phyloP scores from a whole-genome alignment of 2,113 vertebrate species.

The Fregetta grallaria region DNA sequence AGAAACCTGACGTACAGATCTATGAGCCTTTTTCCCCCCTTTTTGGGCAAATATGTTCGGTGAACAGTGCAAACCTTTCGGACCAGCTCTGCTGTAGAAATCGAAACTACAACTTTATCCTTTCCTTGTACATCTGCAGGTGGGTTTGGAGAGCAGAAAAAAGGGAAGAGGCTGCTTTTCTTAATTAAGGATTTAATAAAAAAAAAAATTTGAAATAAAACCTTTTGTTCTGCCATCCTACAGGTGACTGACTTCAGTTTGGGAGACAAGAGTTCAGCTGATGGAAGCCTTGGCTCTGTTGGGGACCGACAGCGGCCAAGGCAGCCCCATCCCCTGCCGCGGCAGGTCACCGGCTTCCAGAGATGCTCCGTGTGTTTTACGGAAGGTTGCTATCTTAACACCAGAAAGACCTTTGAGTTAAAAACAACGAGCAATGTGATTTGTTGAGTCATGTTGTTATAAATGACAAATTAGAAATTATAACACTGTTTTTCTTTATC shows the following conservation, averaged over 20 bases:
- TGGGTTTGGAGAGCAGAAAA: background rate
- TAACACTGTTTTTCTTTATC: background rate
- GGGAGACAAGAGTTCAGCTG: background rate
- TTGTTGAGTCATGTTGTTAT: background rate
- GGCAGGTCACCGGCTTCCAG: background rate
- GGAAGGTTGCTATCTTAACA: background rate
- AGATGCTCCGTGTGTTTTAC: background rate
- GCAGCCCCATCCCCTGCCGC: background rate
- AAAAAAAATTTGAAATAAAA: background rate
- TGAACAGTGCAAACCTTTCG: background rate
- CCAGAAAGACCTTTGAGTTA: background rate
- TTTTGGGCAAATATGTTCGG: background rate
- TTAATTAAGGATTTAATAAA: background rate
- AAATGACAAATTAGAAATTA: conserved; percentile 25
- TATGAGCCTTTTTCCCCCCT: background rate
- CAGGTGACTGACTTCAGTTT: background rate
- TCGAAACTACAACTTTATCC: background rate
- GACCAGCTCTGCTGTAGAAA: background rate
- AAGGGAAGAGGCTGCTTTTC: background rate
- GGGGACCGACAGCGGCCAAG: background rate
- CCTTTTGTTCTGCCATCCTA: background rate
- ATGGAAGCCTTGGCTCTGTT: background rate
- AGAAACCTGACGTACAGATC: background rate
- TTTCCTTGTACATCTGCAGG: background rate
- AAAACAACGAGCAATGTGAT: background rate